Conservation (phyloP, 2,797 vertebrate genomes). For the Oreortyx pictus region DNA sequence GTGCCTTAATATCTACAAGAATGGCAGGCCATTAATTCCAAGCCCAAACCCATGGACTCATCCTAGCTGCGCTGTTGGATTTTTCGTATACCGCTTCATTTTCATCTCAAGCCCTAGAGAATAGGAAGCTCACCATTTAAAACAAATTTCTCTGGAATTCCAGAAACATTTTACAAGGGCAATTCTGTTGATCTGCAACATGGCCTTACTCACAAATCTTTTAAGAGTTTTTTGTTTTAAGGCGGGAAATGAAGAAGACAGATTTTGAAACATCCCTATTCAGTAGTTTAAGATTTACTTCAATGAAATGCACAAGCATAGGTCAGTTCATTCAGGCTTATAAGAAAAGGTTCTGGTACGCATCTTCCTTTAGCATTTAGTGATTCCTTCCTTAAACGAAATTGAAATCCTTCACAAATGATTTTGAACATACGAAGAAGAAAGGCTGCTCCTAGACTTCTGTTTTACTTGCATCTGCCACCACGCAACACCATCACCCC, state of each 20-base stretch:
- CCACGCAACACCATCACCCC: neutral
- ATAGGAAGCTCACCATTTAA: neutral
- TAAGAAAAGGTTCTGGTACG: no score
- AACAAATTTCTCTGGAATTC: neutral
- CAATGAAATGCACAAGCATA: neutral
- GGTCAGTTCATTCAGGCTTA: neutral
- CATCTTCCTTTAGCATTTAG: neutral
- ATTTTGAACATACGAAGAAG: neutral
- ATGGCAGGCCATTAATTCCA: neutral
- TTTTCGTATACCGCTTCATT: neutral
- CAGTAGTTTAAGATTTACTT: neutral
- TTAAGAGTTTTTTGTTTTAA: neutral
- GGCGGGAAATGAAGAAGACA: neutral
- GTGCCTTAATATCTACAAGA: neutral
- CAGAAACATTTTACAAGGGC: neutral
- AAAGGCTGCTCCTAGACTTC: neutral
- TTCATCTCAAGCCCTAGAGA: neutral
- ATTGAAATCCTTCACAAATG: neutral
- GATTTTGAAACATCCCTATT: neutral
- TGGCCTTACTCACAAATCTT: neutral
- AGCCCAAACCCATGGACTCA: neutral
- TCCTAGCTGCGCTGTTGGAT: neutral
- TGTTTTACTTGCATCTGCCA: no score
- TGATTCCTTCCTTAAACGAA: neutral
- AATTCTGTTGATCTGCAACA: neutral